Conservation (phyloP, 2,113 vertebrate genomes). For the Todiramphus saurophagus region DNA sequence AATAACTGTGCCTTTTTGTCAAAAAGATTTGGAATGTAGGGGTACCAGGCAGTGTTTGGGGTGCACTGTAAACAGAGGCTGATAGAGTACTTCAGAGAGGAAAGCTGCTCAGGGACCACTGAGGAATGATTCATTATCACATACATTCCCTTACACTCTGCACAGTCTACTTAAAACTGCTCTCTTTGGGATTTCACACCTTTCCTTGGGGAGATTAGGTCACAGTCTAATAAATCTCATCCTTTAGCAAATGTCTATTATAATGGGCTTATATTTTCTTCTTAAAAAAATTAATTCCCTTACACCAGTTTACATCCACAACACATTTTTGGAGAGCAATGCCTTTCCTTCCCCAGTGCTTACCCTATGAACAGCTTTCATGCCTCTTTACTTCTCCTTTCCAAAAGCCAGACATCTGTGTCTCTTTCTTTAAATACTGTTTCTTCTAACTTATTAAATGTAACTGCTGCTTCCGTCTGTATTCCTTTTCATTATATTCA, state of each 20-base stretch:
- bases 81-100: background rate
- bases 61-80: background rate
- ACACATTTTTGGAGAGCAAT: slow-evolving; percentile 19
- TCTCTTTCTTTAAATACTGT: background rate
- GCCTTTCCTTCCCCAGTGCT: background rate
- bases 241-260: slow-evolving; percentile 9
- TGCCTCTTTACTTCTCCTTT: background rate
- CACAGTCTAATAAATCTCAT: slow-evolving; percentile 53
- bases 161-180: background rate
- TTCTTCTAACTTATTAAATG: background rate
- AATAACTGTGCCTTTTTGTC: background rate
- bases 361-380: slow-evolving; percentile 7
- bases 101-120: background rate
- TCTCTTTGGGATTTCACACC: background rate
- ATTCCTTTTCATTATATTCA: background rate
- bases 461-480: background rate
- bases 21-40: background rate
- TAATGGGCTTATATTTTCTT: background rate
- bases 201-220: slow-evolving; percentile 46
- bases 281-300: slow-evolving; percentile 44
- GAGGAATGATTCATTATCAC: background rate
- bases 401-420: background rate
- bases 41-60: background rate
- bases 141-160: background rate
- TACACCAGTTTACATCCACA: background rate